Evolutionary conservation across 2,797 vertebrate species (phyloP), one percentile per base, ranked within the genome.

Genomic region (Argentina silus): DNA sequence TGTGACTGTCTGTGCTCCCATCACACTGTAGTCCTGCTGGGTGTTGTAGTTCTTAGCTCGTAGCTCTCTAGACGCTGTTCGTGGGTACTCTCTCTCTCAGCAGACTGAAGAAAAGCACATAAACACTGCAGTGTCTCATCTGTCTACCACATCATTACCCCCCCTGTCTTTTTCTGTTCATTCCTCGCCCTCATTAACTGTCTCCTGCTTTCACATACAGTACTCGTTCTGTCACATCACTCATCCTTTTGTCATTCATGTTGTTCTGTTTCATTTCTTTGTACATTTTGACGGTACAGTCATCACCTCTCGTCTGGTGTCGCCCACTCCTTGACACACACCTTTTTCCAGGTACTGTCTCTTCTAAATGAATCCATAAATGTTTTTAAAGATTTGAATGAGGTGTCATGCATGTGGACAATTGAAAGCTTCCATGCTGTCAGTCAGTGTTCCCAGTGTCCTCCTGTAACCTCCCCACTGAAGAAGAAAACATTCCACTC

Each of bases 331-430:
- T 55, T 45, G 3, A 65, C 44, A 21, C 57, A 53, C 11, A 59
- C 62, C 44, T 19, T 45, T 36, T 79, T 56, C 62, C 73, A 60
- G 92, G 95, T 96, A 96, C 96, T 96, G 96, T 98, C 96, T 97
- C 96, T 97, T 87, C 95, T 97, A 95, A 98, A 97, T 91, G 86
- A 95, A 93, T 95, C 81, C 94, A 95, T 96, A 90, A 93, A 95
- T 95, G 93, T 95, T 95, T n/a, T 95, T 96, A 95, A 94, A 94
- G 93, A 95, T 95, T 92, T 94, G 94, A 95, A 95, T 95, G 95
- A 96, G 96, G 94, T 96, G 92, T 96, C 95, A 94, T 98, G 97
- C 97, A 98, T 98, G 97, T 98, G 96, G 95, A 96, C 95, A 94
- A 95, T 96, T 94, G 93, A 94, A 95, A 96, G 95, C 94, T 94